Evolutionary conservation across 1,140 invertebrate genomes (phyloP).

Genomic region (Cecropterus lyciades): DNA sequence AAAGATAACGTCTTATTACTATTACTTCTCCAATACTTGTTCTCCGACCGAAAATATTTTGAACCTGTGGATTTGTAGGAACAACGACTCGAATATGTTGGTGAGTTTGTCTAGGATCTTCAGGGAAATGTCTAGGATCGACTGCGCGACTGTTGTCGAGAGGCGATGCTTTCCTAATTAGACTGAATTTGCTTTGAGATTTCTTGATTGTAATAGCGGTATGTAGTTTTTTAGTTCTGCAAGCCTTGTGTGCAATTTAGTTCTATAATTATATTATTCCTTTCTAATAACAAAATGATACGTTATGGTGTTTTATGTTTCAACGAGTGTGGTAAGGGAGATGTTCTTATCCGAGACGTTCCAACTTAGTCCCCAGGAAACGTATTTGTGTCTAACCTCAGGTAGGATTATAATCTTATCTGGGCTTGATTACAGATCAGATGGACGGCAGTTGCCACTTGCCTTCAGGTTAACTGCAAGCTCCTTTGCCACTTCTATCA

Average conservation of each 20-base stretch:
- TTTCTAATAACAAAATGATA: no score
- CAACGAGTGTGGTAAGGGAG: no score
- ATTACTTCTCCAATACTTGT: constrained; percentile 97
- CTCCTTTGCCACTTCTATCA: no score
- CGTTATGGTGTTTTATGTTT: no score
- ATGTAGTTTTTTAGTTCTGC: constrained; percentile 2
- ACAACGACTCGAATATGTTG: constrained; percentile 92
- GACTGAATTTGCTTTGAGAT: constrained; percentile 37
- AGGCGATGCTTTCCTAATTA: constrained; percentile 81
- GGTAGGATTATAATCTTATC: no score
- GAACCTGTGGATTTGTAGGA: constrained; percentile 97
- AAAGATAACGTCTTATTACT: constrained; percentile 96
- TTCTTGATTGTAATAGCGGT: constrained; percentile 2
- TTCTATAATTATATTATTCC: neutral
- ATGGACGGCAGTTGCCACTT: no score
- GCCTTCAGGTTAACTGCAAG: no score
- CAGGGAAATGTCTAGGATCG: constrained; percentile 95
- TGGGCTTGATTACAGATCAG: no score
- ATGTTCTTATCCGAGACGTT: no score
- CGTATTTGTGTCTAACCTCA: no score
- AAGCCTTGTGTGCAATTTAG: constrained; percentile 12
- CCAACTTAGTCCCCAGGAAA: no score
- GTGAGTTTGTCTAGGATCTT: constrained; percentile 94
- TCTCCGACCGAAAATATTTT: constrained; percentile 98
- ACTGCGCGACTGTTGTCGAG: constrained; percentile 95